These are phyloP conservation scores for Nesidiocoris tenuis DNA, from an alignment of 2,888 invertebrate species.

Conservation along the genomic window DNA sequence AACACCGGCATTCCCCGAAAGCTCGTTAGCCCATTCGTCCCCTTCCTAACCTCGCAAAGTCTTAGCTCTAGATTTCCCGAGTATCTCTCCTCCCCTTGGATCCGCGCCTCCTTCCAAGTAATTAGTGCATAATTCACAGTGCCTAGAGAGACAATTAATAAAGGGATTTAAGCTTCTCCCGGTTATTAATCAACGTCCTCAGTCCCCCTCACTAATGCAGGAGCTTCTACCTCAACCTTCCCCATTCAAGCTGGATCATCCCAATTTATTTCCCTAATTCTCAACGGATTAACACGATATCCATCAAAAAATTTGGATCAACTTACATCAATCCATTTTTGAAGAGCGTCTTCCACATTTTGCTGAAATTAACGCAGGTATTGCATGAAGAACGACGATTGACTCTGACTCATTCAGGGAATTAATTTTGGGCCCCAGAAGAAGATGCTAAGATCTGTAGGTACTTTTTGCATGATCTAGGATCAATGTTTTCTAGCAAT, in stretches of 20 bases:
- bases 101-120: conserved; percentile 51
- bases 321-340: too few species aligned
- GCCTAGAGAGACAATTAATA: conserved; percentile 58
- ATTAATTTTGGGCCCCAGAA: too few species aligned
- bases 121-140: conserved; percentile 60
- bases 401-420: too few species aligned
- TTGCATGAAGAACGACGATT: too few species aligned
- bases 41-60: conserved; percentile 24
- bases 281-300: conserved; percentile 24
- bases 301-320: conserved; percentile 13
- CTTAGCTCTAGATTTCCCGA: conserved; percentile 46
- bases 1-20: conserved; percentile 39
- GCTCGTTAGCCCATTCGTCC: conserved; percentile 27
- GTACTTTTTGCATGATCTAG: too few species aligned
- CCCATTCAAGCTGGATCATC: conserved; percentile 29
- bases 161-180: conserved; percentile 51
- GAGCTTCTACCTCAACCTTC: conserved; percentile 11
- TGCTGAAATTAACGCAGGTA: too few species aligned
- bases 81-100: conserved; percentile 31
- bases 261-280: conserved; percentile 34
- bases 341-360: too few species aligned
- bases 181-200: conserved; percentile 49
- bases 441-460: too few species aligned
- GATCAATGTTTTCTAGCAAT: too few species aligned
- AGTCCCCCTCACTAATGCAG: conserved; percentile 37